Conservation (phyloP, 2,888 invertebrate species). For the Leptinotarsa juncta region DNA sequence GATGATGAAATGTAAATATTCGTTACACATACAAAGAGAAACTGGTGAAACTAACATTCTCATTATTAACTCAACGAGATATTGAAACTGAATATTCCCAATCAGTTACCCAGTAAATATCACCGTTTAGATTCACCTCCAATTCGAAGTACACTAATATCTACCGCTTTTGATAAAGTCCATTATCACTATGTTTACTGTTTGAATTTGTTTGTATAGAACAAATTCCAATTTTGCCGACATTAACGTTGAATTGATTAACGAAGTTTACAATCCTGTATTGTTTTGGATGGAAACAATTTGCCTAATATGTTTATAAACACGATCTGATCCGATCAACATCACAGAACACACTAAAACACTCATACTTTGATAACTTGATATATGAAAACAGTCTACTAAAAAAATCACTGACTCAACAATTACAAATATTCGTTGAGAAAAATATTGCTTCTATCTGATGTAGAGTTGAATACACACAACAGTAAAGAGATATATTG, state of each 20-base stretch:
- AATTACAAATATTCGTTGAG: too few relatives aligned
- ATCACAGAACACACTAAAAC: too few relatives aligned
- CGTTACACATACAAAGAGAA: too few relatives aligned
- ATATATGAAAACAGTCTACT: too few relatives aligned
- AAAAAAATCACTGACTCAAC: too few relatives aligned
- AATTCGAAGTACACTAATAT: neutral
- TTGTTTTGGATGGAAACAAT: neutral
- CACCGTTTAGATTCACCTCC: neutral
- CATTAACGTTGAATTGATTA: neutral
- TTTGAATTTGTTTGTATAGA: constrained; percentile 2
- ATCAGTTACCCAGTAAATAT: neutral
- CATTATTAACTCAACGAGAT: neutral
- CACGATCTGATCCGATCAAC: neutral
- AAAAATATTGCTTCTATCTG: too few relatives aligned
- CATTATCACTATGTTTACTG: neutral
- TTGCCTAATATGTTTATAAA: neutral
- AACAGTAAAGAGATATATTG: too few relatives aligned
- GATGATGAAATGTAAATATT: too few relatives aligned
- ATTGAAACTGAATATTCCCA: neutral
- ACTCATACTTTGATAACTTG: too few relatives aligned
- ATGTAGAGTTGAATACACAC: too few relatives aligned
- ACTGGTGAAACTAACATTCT: neutral
- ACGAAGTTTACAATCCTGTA: neutral
- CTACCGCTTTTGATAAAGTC: neutral
- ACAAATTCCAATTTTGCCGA: neutral